Percentiles rank a stretch among this genome's conserved stretches.
phyloP scores from a whole-genome alignment of 2,888 invertebrate genomes.

The Anagyrus pseudococci region DNA sequence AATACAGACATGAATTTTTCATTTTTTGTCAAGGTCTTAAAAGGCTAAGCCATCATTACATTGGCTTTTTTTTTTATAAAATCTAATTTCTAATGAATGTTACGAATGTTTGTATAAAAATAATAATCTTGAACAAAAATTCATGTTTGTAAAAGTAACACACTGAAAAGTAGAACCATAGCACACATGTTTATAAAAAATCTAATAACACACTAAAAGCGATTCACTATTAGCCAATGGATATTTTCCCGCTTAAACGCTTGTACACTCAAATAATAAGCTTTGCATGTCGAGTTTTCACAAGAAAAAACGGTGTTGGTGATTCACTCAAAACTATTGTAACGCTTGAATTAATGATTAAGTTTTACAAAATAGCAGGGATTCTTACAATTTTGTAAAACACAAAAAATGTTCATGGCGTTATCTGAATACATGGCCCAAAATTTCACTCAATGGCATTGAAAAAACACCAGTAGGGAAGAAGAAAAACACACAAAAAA shows the following conservation, averaged over 20 bases:
- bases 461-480: slow-evolving; percentile 11
- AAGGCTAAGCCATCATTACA: not conserved
- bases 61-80: too few species aligned
- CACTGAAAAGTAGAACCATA: not conserved
- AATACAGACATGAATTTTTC: not conserved
- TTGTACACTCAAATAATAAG: not conserved
- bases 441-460: not conserved
- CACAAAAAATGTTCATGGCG: not conserved
- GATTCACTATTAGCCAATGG: not conserved
- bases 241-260: not conserved
- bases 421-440: not conserved
- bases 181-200: not conserved
- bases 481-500: slow-evolving; percentile 34
- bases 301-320: not conserved
- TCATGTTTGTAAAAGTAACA: not conserved
- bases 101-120: not conserved
- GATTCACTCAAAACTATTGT: not conserved
- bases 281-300: not conserved
- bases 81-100: too few species aligned
- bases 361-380: too few species aligned
- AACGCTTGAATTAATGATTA: not conserved
- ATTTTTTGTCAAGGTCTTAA: too few species aligned
- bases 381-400: slow-evolving; percentile 7
- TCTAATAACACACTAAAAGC: not conserved
- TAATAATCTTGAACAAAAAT: not conserved